A percentile compares a stretch with the other conserved stretches of the same genome.
phyloP scores from a whole-genome alignment of 2,797 vertebrate species.

The Zalophus californianus region DNA sequence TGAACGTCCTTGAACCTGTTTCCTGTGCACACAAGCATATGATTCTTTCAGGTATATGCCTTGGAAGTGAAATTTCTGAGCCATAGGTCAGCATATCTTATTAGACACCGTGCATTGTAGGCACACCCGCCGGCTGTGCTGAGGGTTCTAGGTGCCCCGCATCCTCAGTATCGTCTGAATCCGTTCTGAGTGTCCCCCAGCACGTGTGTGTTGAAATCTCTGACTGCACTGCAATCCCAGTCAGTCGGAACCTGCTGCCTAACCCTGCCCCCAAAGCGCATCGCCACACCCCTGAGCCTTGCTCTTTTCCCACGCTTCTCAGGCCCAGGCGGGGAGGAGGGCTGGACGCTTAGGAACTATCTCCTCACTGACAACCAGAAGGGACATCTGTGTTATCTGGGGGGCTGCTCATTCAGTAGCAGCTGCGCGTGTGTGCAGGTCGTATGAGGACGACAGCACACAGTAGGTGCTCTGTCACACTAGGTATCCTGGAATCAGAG shows the following conservation, averaged over 20 bases:
- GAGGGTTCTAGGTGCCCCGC: accelerated
- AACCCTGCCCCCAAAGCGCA: accelerated
- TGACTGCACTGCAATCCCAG: too few species aligned
- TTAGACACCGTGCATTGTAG: accelerated
- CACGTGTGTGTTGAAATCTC: neutral
- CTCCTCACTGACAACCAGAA: neutral
- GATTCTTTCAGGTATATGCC: neutral
- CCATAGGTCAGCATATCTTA: neutral
- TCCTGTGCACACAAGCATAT: neutral
- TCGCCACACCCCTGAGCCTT: neutral
- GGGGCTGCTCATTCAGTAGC: neutral
- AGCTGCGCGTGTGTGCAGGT: neutral
- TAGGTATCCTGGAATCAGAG: neutral
- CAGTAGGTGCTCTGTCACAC: neutral
- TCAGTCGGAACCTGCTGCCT: neutral
- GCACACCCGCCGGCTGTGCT: neutral
- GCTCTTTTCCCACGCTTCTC: neutral
- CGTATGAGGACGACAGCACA: neutral
- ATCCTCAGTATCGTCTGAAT: neutral
- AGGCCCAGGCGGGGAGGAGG: neutral
- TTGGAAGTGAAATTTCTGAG: neutral
- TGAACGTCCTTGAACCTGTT: neutral
- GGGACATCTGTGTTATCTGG: neutral
- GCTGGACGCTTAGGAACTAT: neutral
- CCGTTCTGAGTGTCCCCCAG: neutral